Evolutionary conservation across 2,797 vertebrate genomes (phyloP), one percentile per base, ranked within the genome.

Genomic region (Periparus ater): DNA sequence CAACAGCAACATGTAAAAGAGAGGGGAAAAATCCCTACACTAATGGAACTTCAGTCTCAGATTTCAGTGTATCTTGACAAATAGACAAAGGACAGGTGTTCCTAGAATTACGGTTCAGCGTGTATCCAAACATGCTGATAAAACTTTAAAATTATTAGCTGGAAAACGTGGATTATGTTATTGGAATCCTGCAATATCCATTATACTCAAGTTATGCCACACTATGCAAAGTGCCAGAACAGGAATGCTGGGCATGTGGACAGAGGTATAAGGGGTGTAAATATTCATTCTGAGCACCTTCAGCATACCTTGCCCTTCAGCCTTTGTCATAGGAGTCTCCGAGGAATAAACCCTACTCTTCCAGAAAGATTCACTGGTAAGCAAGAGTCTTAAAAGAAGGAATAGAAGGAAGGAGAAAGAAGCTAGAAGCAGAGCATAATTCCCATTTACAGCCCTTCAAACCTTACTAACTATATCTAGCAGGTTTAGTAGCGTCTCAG

Each of bases 321-420:
- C 55, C 38, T 88, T 40, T 77, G 67, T 26, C 40, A 38, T 4
- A 88, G 62, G 48, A 57, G 32, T 18, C 15, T 84, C 47, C 30
- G 32, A 72, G 50, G 66, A 62, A 70, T 47, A 84, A 88, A 84
- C 40, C 30, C 26, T 87, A 15, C 36, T 75, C 30, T 61, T 93
- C n/a, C 40, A 78, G 34, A 30, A 88, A 88, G 44, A 82, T 5
- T 82, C 80, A 87, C 40, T 62, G 30, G 17, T 50, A 92, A 88
- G 10, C 17, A 78, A 68, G 10, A 78, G 19, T 47, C 42, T 74
- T 40, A 80, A 38, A 63, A 83, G 10, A 15, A 60, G 9, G 11
- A 67, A 70, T 19, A 20, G 16, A 60, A 88, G 30, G 29, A 82
- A 11, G 22, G 9, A 85, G 17, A 84, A 63, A 55, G 14, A 29